Evolutionary conservation across 2,888 invertebrate species (phyloP).

Genomic region (Leptinotarsa juncta): DNA sequence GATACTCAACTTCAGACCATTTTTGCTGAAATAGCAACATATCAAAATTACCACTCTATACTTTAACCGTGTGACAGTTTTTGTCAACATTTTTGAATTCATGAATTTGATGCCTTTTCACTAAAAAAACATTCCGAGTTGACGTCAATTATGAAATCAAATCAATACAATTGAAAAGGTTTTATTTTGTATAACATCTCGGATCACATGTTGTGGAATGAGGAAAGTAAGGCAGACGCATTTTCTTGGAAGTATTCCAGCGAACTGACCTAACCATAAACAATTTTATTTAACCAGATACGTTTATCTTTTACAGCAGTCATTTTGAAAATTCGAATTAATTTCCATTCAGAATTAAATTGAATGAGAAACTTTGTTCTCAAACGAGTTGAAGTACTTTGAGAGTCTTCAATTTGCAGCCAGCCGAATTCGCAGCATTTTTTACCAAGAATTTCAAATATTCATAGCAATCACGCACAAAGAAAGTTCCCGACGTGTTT

Average conservation of each 20-base stretch:
- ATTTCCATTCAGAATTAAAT: background rate
- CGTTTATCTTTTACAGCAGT: constrained; percentile 1
- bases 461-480: constrained; percentile 9
- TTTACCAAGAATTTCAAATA: constrained; percentile 6
- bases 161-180: too few relatives aligned
- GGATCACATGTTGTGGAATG: background rate
- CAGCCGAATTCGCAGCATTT: background rate
- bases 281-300: constrained; percentile 6
- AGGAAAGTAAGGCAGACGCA: background rate
- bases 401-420: background rate
- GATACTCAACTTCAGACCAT: too few relatives aligned
- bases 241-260: background rate
- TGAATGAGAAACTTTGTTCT: constrained; percentile 5
- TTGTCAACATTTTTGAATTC: too few relatives aligned
- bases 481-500: background rate
- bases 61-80: too few relatives aligned
- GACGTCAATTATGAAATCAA: too few relatives aligned
- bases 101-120: too few relatives aligned
- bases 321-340: background rate
- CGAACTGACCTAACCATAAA: constrained; percentile 8
- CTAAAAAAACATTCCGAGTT: too few relatives aligned
- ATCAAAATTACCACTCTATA: too few relatives aligned
- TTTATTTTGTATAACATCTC: too few relatives aligned
- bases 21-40: too few relatives aligned
- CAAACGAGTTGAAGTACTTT: background rate